Evolutionary conservation across 2,797 vertebrate species (phyloP), one percentile per base, ranked within the genome.

Genomic region (Lophius americanus): DNA sequence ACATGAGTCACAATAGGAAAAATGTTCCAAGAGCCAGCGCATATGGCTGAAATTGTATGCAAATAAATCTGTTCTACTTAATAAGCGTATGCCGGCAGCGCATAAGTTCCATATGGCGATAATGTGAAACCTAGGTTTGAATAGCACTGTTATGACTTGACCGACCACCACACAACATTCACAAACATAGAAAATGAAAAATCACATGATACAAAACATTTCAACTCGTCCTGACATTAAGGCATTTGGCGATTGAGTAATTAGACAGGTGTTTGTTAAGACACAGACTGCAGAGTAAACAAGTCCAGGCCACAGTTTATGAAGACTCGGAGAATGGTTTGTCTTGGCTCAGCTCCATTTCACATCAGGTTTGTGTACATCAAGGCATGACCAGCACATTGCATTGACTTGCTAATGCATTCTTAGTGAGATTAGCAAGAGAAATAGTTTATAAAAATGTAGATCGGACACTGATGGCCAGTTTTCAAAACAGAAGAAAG

Each of bases 231-330:
- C 43, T 4, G 5, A 66, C 55, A 69, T 64, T 38, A 62, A 37
- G 63, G 54, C 68, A 64, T 63, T 11, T 51, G 43, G 64, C 6
- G 4, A 65, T 47, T 63, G 9, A 51, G 39, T 51, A 46, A 35
- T 79, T 73, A 33, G 70, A 81, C 84, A 81, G 71, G 51, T 78
- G 81, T 83, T 88, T 78, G 52, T 65, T 68, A 67, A 84, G 53
- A 50, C 0, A 23, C 14, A 75, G 42, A 48, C 73, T 53, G 61
- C 52, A 49, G 49, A 58, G 64, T 81, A 83, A 80, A 85, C 69
- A 62, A 41, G 48, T 51, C 52, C 59, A 63, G 70, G 55, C 66
- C 51, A 35, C 68, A 65, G 70, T 64, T 82, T 68, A 73, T 52
- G 23, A 59, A 75, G 79, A 71, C 49, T n/a, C 6, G 35, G 61